These are phyloP conservation scores for Eleutherodactylus coqui DNA, from an alignment of 2,797 vertebrate species.

Conservation along the genomic window DNA sequence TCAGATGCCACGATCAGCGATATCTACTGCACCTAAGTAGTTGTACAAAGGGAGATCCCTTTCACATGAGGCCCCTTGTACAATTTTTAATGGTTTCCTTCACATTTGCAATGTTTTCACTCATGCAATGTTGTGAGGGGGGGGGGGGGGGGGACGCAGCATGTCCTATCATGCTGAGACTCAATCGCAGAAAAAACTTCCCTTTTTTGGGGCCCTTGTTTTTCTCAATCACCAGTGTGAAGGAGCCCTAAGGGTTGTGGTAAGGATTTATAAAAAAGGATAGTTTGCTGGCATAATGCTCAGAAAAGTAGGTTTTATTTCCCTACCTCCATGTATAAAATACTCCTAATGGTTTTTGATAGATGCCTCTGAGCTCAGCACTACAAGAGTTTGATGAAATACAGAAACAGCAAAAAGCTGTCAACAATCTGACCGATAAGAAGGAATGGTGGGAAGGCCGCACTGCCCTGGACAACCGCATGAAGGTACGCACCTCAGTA, in stretches of 20 bases:
- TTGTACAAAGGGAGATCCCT: no score
- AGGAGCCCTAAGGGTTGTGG: not conserved
- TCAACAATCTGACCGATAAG: slow-evolving; percentile 83
- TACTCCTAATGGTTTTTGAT: not conserved
- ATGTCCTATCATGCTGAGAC: no score
- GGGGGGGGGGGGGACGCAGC: no score
- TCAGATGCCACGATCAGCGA: no score
- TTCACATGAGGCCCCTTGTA: no score
- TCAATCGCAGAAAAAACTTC: no score
- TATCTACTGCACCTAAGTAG: no score
- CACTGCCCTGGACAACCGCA: slow-evolving; percentile 80
- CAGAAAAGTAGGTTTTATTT: not conserved
- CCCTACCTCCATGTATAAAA: not conserved
- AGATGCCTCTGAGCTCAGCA: slow-evolving; percentile 77
- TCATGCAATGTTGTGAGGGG: no score
- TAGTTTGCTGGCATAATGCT: not conserved
- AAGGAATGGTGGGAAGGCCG: slow-evolving; percentile 89
- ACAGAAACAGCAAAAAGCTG: slow-evolving; percentile 84
- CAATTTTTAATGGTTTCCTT: no score
- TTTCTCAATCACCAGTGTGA: not conserved
- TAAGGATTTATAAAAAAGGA: not conserved
- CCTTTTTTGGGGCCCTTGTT: no score
- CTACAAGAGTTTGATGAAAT: slow-evolving; percentile 86
- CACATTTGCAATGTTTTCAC: no score
- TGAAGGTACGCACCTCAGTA: slow-evolving; percentile 77